Evolutionary conservation across 2,113 vertebrate genomes (phyloP).

Genomic region (Dipodomys stephensi): DNA sequence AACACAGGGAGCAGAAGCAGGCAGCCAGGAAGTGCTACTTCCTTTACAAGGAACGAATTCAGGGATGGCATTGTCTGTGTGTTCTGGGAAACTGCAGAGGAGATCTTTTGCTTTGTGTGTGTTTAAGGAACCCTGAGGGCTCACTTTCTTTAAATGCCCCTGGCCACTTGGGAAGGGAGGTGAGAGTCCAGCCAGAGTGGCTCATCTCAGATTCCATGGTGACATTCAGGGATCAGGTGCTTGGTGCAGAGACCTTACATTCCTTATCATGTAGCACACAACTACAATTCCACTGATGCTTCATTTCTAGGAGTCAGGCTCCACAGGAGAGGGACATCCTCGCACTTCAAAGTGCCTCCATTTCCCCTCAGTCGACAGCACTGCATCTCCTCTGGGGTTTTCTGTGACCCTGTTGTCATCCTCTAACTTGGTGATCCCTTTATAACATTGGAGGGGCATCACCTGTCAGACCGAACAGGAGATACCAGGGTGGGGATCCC

Average conservation of each 20-base stretch:
- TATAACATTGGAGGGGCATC: neutral
- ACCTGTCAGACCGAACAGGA: neutral
- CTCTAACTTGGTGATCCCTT: neutral
- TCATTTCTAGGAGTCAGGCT: neutral
- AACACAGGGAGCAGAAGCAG: neutral
- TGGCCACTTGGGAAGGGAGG: neutral
- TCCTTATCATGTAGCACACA: constrained; percentile 2
- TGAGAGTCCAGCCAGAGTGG: neutral
- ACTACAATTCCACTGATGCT: neutral
- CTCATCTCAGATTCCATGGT: neutral
- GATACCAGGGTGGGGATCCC: neutral
- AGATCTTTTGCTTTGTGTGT: neutral
- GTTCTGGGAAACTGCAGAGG: neutral
- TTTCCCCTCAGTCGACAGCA: neutral
- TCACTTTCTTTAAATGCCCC: neutral
- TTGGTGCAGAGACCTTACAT: neutral
- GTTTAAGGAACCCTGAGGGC: neutral
- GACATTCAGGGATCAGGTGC: neutral
- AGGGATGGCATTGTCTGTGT: neutral
- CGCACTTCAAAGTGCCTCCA: neutral
- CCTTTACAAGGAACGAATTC: too few species aligned
- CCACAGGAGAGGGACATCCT: neutral
- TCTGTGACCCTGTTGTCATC: neutral
- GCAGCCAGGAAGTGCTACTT: neutral
- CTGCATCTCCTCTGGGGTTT: too few species aligned